These are phyloP conservation scores for Rafetus swinhoei DNA, from an alignment of 2,113 vertebrate genomes.

Conservation along the genomic window DNA sequence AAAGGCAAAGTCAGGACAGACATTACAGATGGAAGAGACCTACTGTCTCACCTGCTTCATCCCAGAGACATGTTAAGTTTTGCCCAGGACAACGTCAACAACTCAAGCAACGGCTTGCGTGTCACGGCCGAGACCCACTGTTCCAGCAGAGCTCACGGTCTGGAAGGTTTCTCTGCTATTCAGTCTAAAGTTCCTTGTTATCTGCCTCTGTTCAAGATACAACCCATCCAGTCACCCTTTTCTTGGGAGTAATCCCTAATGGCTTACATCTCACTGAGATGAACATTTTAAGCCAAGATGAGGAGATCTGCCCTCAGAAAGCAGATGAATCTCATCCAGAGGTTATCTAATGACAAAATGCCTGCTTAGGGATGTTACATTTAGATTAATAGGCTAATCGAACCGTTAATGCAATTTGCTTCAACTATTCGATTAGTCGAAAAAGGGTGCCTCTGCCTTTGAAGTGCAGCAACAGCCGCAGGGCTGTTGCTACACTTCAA, in stretches of 20 bases:
- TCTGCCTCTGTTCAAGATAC: background rate
- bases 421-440: no score
- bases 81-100: background rate
- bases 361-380: background rate
- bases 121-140: background rate
- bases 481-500: no score
- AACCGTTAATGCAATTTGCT: no score
- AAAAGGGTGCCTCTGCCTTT: no score
- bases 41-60: background rate
- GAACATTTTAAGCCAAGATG: background rate
- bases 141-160: background rate
- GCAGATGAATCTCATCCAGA: background rate
- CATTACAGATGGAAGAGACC: background rate
- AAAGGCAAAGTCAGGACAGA: fast-evolving
- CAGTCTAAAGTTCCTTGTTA: background rate
- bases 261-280: background rate
- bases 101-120: background rate
- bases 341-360: background rate
- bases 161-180: constrained; percentile 14
- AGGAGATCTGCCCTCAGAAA: background rate
- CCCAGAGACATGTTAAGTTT: background rate
- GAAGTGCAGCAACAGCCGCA: no score
- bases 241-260: background rate
- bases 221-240: background rate
- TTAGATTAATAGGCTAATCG: no score